Conservation (phyloP, 1,140 invertebrate species). For the Drosophila eugracilis region DNA sequence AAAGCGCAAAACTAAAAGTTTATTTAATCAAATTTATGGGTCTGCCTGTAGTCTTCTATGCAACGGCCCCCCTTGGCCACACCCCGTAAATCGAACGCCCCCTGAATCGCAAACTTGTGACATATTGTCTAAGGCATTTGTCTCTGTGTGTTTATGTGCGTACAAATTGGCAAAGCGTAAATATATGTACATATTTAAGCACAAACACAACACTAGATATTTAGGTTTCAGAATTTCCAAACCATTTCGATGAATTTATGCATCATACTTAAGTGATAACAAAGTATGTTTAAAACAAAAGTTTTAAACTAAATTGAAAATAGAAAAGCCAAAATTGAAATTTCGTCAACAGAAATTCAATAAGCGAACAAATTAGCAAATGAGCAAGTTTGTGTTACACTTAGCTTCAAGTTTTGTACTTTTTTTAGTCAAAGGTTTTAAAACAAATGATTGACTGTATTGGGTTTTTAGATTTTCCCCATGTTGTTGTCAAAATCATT, state of each 20-base stretch:
- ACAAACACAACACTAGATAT: constrained; percentile 4
- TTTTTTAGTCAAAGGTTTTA: too few species aligned
- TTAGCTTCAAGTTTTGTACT: constrained; percentile 46
- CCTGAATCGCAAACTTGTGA: constrained; percentile 47
- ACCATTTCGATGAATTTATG: too few species aligned
- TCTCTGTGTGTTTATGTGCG: constrained; percentile 34
- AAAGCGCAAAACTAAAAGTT: constrained; percentile 74
- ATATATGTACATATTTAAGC: neutral
- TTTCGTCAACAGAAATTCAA: too few species aligned
- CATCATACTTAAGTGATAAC: too few species aligned
- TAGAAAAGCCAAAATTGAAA: too few species aligned
- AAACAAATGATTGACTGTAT: constrained; percentile 34
- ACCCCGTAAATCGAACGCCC: constrained; percentile 1
- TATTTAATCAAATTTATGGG: constrained; percentile 83
- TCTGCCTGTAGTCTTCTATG: constrained; percentile 22
- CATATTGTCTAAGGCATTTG: constrained; percentile 73
- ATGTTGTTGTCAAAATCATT: constrained; percentile 36
- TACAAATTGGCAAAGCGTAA: constrained; percentile 46
- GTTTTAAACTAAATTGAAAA: too few species aligned
- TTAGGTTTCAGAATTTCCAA: too few species aligned
- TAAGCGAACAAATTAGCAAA: too few species aligned
- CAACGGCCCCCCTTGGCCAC: constrained; percentile 1
- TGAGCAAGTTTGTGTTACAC: constrained; percentile 3
- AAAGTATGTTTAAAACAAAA: too few species aligned
- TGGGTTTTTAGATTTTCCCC: constrained; percentile 13